Evolutionary conservation across 1,140 invertebrate genomes (phyloP).

Genomic region (Aphaenogaster floridana): DNA sequence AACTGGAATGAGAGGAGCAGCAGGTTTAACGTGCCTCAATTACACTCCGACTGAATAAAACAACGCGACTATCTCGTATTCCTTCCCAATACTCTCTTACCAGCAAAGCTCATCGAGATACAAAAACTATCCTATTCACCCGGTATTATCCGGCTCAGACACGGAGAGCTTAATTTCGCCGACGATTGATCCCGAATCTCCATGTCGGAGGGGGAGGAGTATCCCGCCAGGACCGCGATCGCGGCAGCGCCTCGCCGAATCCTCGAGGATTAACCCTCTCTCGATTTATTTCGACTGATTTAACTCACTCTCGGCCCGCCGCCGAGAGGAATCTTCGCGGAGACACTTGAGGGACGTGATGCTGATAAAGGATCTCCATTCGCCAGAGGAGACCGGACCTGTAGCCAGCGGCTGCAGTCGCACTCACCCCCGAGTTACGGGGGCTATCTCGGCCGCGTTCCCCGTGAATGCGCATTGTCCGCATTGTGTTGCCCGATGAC

Average conservation of each 20-base stretch:
- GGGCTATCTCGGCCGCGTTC: slow-evolving; percentile 31
- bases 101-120: neutral
- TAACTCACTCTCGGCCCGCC: slow-evolving; percentile 25
- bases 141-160: neutral
- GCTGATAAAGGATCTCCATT: slow-evolving; percentile 67
- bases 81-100: neutral
- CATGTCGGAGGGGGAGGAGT: neutral
- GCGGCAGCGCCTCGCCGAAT: neutral
- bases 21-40: neutral
- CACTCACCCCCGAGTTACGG: neutral
- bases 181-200: slow-evolving; percentile 50
- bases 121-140: slow-evolving; percentile 18
- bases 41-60: neutral
- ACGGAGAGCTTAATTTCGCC: slow-evolving; percentile 39
- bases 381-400: slow-evolving; percentile 2
- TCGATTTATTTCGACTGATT: slow-evolving; percentile 61
- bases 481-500: slow-evolving; percentile 46
- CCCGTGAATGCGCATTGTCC: slow-evolving; percentile 53
- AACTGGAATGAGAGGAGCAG: neutral
- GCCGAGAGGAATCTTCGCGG: slow-evolving; percentile 48
- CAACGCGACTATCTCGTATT: neutral
- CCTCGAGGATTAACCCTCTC: slow-evolving; percentile 58
- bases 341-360: slow-evolving; percentile 64
- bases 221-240: neutral
- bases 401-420: neutral